A percentile compares a stretch with the other conserved stretches of the same genome.
Evolutionary conservation across 2,797 vertebrate species (phyloP).

Genomic region (Cynopterus sphinx): DNA sequence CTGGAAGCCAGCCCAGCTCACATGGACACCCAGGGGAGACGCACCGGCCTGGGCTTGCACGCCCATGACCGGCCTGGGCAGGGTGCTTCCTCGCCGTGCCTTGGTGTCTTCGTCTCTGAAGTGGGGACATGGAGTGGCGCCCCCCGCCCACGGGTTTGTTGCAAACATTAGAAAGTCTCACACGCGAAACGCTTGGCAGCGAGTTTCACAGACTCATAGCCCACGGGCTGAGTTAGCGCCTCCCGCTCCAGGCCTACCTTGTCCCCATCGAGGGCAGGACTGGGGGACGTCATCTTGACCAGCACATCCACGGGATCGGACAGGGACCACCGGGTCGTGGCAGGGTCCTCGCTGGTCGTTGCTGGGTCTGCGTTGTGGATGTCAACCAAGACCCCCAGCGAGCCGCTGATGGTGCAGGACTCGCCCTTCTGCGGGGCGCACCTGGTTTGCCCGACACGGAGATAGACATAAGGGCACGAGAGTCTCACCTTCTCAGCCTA

Average conservation of each 20-base stretch:
- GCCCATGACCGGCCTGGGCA: not conserved
- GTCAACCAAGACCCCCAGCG: not conserved
- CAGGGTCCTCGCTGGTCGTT: fast-evolving
- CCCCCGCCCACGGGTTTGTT: not conserved
- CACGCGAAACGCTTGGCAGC: not conserved
- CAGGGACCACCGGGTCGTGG: not conserved
- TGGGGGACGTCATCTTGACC: slow-evolving; percentile 18
- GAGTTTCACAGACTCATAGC: fast-evolving
- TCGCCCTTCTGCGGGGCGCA: not conserved
- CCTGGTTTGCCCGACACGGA: not conserved
- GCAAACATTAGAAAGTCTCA: fast-evolving
- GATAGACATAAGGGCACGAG: not conserved
- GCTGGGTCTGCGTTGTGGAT: fast-evolving
- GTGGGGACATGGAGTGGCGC: not conserved
- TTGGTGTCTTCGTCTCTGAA: fast-evolving
- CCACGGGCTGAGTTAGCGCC: fast-evolving
- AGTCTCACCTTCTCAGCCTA: fast-evolving
- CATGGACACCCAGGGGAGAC: too few species aligned
- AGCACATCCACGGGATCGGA: fast-evolving
- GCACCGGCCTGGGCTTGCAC: fast-evolving
- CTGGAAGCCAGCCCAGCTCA: not conserved
- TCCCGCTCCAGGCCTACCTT: not conserved
- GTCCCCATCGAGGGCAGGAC: not conserved
- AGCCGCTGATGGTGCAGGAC: slow-evolving; percentile 10
- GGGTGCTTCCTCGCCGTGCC: not conserved